Base-by-base conservation (phyloP, 2,113 vertebrate genomes). In the Oreochromis tanganicae region DNA sequence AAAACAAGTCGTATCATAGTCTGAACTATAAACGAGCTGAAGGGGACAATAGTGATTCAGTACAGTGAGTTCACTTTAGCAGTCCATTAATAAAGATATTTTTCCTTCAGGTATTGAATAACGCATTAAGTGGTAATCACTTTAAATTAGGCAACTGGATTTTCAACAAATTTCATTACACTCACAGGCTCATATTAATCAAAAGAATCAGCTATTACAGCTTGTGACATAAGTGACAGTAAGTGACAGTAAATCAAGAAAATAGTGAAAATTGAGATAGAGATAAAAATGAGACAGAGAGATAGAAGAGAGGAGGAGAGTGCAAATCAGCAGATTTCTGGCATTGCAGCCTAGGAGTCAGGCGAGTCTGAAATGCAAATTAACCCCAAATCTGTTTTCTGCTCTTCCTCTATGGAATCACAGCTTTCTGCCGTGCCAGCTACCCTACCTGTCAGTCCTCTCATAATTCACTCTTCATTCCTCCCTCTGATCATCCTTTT, bases 341-440 rank as follows among this genome's bases (percentile, higher is more conserved):
- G 66, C 38, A 34, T 27, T 7, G 56, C 87, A 48, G 29, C 11
- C 66, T 61, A 82, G 84, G 84, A 87, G 88, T 80, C 78, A 32
- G 80, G 54, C 14, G 34, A 87, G 87, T 93, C 94, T 94, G 93
- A 95, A 92, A 94, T 95, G 92, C 91, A 94, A 95, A 95, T 95
- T 27, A 88, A 89, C 56, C 88, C 78, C 79, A 85, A 91, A 92
- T 91, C 88, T 90, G 91, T 85, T 92, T 92, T 86, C 29, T 21
- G 6, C 87, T 91, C 73, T 88, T 88, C 38, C 84, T 93, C 61
- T 1, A 87, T 68, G 86, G 94, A 90, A 89, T 89, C 83, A n/a
- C 81, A 81, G 83, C 83, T 36, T 78, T 87, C 80, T 85, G 56
- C 82, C 13, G 5, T 9, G 66, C 84, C 92, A 83, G 87, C 91